Conservation (phyloP, 1,140 invertebrate genomes). For the Euura saliciscinereae region DNA sequence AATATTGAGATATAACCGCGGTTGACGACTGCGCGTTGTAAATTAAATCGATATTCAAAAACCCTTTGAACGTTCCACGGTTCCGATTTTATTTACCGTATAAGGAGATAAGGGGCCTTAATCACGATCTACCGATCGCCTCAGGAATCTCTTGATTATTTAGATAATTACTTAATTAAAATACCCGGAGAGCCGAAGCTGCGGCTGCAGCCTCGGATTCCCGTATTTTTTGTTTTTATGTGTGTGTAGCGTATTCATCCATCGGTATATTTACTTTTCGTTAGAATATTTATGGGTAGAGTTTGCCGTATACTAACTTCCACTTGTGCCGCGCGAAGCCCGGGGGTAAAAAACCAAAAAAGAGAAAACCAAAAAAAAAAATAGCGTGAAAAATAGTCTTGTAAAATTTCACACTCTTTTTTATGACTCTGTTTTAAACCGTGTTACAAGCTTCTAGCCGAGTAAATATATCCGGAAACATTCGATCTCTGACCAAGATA, state of each 20-base stretch:
- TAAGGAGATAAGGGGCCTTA: not conserved
- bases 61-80: not conserved
- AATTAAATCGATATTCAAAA: not conserved
- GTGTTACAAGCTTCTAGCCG: no score
- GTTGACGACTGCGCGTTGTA: not conserved
- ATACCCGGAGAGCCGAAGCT: not conserved
- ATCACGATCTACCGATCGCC: not conserved
- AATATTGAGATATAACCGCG: not conserved
- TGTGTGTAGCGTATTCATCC: not conserved
- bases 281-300: not conserved
- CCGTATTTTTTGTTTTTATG: no score
- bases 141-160: not conserved
- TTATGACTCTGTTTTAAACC: no score
- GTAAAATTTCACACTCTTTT: not conserved
- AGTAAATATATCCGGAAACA: not conserved
- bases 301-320: not conserved
- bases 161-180: conserved; percentile 6
- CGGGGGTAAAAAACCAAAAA: no score
- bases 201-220: no score
- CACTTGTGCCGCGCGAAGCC: no score
- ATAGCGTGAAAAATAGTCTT: not conserved
- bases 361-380: no score
- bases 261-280: not conserved
- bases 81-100: not conserved
- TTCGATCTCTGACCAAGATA: conserved; percentile 1